Base-by-base conservation (phyloP, 2,797 vertebrate species). In the Megalops cyprinoides region DNA sequence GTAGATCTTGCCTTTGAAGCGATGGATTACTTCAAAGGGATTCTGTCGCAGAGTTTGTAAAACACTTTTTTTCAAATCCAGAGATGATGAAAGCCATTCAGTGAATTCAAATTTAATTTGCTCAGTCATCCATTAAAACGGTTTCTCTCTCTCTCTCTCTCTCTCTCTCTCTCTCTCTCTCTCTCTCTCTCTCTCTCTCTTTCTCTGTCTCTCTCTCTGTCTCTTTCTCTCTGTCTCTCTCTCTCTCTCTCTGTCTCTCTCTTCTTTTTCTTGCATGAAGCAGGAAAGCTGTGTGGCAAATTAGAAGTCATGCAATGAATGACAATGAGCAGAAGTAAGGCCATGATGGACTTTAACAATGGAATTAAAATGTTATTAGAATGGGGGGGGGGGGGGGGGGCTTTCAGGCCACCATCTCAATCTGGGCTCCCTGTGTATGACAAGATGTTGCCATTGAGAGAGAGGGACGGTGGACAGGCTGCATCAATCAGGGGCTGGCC, bases 61-160 rank as follows among this genome's bases (percentile, higher is more conserved):
- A 86, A 82, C 87, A 81, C 84, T 82, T 69, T 86, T 87, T 89
- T 86, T 79, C 71, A 88, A 91, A 92, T 92, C 88, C 81, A 88
- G 53, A 37, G 86, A 90, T 92, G 90, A 94, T 92, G 90, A 94
- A 94, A 94, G 91, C 87, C 85, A 85, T 90, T 88, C 85, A 87
- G 86, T 91, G 88, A 94, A 93, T 93, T 93, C 87, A 91, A 92
- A 94, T 94, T 93, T 88, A 92, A 94, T 94, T 93, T 94, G 92
- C 92, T 93, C 91, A 93, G 89, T 91, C 92, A 91, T 92, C 91
- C 91, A 93, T 93, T 94, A 91, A 94, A 94, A 91, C 62, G 81
- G 84, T 91, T 92, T 90, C 31, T 82, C 48, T 81, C 49, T 56
- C 73, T 44, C 55, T 81, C 37, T 8, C 37, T 39, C 83, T 4